These are phyloP conservation scores for Ictalurus furcatus DNA, from an alignment of 2,113 vertebrate species.

Conservation along the genomic window DNA sequence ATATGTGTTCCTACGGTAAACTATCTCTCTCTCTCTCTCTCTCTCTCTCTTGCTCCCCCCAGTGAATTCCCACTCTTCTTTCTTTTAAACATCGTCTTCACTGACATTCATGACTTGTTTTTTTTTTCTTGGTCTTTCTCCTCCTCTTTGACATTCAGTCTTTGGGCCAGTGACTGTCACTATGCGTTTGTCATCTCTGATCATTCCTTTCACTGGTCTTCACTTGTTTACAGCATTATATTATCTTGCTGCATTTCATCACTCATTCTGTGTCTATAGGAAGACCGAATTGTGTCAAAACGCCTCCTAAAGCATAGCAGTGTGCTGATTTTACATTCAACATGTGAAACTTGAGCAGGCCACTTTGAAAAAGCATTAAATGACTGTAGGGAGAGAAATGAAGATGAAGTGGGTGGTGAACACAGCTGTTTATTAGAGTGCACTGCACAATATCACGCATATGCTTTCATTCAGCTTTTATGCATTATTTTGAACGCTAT, in stretches of 20 bases:
- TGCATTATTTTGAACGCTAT: not conserved
- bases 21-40: not conserved
- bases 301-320: not conserved
- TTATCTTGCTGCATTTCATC: slow-evolving; percentile 40
- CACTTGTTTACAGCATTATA: slow-evolving; percentile 59
- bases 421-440: not conserved
- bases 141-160: slow-evolving; percentile 63
- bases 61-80: not conserved
- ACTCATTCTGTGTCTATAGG: not conserved
- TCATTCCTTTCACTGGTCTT: slow-evolving; percentile 58
- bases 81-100: slow-evolving; percentile 42
- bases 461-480: not conserved
- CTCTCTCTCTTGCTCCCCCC: not conserved
- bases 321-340: slow-evolving; percentile 4
- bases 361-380: not conserved
- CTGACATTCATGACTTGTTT: slow-evolving; percentile 68
- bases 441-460: too few relatives aligned
- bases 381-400: not conserved
- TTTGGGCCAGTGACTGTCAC: slow-evolving; percentile 64
- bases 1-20: too few relatives aligned
- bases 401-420: not conserved
- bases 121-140: slow-evolving; percentile 53
- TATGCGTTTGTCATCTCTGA: slow-evolving; percentile 68
- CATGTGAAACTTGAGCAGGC: not conserved
- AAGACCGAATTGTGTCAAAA: not conserved